phyloP scores from a whole-genome alignment of 2,113 vertebrate species.

The Pterophyllum scalare region DNA sequence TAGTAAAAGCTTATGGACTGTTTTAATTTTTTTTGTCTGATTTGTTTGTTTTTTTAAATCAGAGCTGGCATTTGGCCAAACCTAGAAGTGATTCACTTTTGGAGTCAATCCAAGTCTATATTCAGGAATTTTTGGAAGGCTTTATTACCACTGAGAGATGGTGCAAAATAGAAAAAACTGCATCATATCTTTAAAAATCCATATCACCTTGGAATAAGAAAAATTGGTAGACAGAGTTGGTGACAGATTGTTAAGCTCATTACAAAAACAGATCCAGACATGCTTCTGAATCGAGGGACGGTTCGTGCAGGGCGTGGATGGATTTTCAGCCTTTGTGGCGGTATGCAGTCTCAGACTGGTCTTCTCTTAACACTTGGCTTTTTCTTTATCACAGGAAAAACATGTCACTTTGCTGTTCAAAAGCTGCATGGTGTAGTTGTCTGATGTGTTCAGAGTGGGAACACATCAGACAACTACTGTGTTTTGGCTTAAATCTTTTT shows the following conservation, averaged over 20 bases:
- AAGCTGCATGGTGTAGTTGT: not conserved
- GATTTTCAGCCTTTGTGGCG: not conserved
- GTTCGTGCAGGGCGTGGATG: not conserved
- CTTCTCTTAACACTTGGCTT: not conserved
- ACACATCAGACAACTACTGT: not conserved
- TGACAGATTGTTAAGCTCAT: not conserved
- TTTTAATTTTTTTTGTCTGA: not conserved
- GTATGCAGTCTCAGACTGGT: not conserved
- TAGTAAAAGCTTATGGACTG: not conserved
- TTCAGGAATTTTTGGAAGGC: not conserved
- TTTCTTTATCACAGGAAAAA: not conserved
- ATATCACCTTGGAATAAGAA: not conserved
- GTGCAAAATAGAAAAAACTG: not conserved
- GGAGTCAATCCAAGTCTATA: not conserved
- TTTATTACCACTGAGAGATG: not conserved
- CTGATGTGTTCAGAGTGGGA: not conserved
- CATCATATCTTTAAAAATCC: not conserved
- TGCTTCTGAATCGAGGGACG: not conserved
- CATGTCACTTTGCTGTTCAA: not conserved
- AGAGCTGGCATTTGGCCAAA: not conserved
- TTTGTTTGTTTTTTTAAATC: not conserved
- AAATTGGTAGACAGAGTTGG: not conserved
- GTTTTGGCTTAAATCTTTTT: not conserved
- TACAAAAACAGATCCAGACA: not conserved
- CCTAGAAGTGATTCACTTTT: not conserved